These are phyloP conservation scores for Pseudobourletiella spinata DNA, from an alignment of 1,140 invertebrate genomes.

Conservation along the genomic window DNA sequence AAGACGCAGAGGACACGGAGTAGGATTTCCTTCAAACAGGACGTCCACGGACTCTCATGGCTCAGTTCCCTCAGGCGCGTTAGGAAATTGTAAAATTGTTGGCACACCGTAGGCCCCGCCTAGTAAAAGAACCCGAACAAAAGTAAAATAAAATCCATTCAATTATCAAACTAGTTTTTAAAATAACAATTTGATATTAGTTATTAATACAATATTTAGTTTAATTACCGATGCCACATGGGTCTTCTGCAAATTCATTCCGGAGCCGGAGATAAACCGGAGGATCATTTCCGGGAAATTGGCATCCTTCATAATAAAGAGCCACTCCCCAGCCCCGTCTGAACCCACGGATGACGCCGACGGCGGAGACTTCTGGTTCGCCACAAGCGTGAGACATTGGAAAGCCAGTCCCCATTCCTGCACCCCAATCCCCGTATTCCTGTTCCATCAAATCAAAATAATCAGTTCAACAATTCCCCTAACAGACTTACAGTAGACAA, in stretches of 20 bases:
- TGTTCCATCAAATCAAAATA: too few species aligned
- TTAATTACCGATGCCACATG: constrained; percentile 41
- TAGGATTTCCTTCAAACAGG: constrained; percentile 41
- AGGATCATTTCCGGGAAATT: constrained; percentile 51
- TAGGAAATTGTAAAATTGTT: constrained; percentile 62
- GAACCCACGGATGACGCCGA: too few species aligned
- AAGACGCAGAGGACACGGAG: constrained; percentile 57
- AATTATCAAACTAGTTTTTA: too few species aligned
- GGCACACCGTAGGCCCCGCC: constrained; percentile 69
- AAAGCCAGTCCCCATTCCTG: constrained; percentile 65
- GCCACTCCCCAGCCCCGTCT: constrained; percentile 24
- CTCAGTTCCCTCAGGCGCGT: constrained; percentile 46
- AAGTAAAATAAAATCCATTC: constrained; percentile 1
- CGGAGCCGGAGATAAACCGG: constrained; percentile 59
- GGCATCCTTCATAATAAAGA: constrained; percentile 24
- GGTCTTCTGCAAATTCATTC: constrained; percentile 45
- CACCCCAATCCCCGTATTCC: constrained; percentile 56
- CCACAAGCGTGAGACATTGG: constrained; percentile 47
- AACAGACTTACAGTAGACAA: too few species aligned
- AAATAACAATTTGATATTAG: too few species aligned
- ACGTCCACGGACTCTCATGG: constrained; percentile 28
- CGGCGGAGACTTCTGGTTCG: constrained; percentile 32
- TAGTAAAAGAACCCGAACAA: constrained; percentile 39
- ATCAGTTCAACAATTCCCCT: too few species aligned
- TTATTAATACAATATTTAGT: too few species aligned